Conservation (phyloP, 2,113 vertebrate genomes). For the Prinia subflava region DNA sequence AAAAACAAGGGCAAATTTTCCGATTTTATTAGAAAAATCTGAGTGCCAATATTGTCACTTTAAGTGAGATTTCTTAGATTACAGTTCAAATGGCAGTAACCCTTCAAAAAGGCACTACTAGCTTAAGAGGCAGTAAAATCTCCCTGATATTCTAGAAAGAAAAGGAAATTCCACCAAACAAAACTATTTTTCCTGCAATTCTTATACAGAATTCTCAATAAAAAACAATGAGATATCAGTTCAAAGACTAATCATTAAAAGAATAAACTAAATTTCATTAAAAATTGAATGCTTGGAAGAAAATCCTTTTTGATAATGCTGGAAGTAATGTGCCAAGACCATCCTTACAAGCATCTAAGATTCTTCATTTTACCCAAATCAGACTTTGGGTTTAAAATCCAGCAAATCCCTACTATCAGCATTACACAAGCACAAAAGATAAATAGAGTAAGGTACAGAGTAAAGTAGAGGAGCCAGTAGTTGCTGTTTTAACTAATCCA, state of each 20-base stretch:
- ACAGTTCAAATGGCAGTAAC: background rate
- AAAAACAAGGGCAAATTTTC: background rate
- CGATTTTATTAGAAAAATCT: background rate
- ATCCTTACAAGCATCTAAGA: background rate
- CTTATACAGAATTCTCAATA: background rate
- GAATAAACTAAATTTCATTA: background rate
- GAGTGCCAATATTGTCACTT: background rate
- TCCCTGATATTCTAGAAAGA: fast-evolving
- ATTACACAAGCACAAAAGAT: background rate
- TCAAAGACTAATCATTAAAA: background rate
- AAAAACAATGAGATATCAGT: background rate
- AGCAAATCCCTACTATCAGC: background rate
- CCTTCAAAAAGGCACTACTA: background rate
- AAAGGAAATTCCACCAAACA: background rate
- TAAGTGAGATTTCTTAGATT: background rate
- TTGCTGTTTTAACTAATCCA: background rate
- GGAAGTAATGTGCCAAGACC: background rate
- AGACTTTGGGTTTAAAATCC: background rate
- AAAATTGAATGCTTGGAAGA: background rate
- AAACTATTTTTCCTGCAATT: background rate
- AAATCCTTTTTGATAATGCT: background rate
- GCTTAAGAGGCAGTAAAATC: background rate
- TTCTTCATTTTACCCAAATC: background rate
- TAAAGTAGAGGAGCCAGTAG: background rate
- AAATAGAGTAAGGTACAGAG: background rate